Percentiles rank a stretch among this genome's conserved stretches.
These are phyloP conservation scores for Xenopus petersii DNA, from an alignment of 2,797 vertebrate genomes.

Conservation along the genomic window DNA sequence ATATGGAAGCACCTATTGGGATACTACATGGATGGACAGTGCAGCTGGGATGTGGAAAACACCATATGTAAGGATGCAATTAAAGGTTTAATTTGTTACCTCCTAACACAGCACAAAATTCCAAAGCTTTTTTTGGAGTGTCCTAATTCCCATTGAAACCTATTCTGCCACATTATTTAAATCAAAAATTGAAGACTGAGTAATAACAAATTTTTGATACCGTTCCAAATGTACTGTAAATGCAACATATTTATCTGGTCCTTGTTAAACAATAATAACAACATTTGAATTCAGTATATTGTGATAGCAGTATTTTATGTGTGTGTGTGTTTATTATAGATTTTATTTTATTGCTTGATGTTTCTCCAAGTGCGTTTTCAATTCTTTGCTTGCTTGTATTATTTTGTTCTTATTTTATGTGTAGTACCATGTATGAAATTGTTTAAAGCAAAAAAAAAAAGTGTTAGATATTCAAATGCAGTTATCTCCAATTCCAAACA, in stretches of 20 bases:
- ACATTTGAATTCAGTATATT: conserved; percentile 23
- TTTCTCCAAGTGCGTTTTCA: conserved; percentile 27
- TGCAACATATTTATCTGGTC: not conserved
- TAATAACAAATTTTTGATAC: too few relatives aligned
- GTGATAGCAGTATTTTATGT: conserved; percentile 38
- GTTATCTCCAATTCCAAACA: conserved; percentile 2
- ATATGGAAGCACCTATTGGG: too few relatives aligned
- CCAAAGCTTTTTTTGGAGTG: too few relatives aligned
- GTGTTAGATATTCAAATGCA: not conserved
- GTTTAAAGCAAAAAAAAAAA: conserved; percentile 4
- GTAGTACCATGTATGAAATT: conserved; percentile 4
- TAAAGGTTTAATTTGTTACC: too few relatives aligned
- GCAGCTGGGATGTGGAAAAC: too few relatives aligned
- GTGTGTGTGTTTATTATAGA: conserved; percentile 33
- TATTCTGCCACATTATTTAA: too few relatives aligned
- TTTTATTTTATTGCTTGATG: conserved; percentile 46
- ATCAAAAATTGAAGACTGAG: too few relatives aligned
- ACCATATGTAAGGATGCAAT: too few relatives aligned
- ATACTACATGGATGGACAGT: too few relatives aligned
- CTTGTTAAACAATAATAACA: conserved; percentile 35
- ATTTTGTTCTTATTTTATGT: conserved; percentile 3
- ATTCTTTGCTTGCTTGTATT: not conserved
- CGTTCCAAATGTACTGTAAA: too few relatives aligned
- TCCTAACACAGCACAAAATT: too few relatives aligned
- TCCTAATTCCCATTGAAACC: too few relatives aligned